Evolutionary conservation across 2,797 vertebrate genomes (phyloP).

Genomic region (Sebastes diaconus): DNA sequence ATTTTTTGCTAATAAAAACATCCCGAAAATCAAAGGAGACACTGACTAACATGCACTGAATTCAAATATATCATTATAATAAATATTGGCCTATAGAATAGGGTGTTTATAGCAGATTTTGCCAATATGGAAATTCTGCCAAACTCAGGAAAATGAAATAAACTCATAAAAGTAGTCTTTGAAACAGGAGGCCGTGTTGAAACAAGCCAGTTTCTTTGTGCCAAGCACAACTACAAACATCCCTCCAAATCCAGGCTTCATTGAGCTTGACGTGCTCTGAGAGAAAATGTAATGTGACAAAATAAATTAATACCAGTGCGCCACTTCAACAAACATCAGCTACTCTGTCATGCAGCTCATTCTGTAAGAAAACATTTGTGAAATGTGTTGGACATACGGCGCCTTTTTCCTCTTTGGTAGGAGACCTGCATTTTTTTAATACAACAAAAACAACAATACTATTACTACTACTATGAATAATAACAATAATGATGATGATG

Average conservation of each 20-base stretch:
- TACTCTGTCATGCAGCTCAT: constrained; percentile 18
- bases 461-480: neutral
- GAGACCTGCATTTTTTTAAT: neutral
- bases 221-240: constrained; percentile 71
- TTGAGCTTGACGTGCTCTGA: constrained; percentile 45
- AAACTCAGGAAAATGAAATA: constrained; percentile 45
- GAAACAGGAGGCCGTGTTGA: constrained; percentile 62
- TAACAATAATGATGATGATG: neutral
- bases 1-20: neutral
- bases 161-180: constrained; percentile 65
- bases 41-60: neutral
- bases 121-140: constrained; percentile 14
- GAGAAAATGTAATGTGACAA: constrained; percentile 76
- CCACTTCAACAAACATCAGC: constrained; percentile 32
- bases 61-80: constrained; percentile 32
- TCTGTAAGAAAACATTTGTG: constrained; percentile 24
- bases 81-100: neutral
- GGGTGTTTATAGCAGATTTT: neutral
- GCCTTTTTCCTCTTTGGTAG: neutral
- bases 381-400: neutral
- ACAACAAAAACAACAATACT: neutral
- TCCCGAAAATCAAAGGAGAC: neutral
- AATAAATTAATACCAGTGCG: constrained; percentile 73
- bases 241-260: constrained; percentile 41
- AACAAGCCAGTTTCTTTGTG: constrained; percentile 44